These are phyloP conservation scores for Coranthus polyacanthus DNA, from an alignment of 2,797 vertebrate genomes.

Conservation along the genomic window DNA sequence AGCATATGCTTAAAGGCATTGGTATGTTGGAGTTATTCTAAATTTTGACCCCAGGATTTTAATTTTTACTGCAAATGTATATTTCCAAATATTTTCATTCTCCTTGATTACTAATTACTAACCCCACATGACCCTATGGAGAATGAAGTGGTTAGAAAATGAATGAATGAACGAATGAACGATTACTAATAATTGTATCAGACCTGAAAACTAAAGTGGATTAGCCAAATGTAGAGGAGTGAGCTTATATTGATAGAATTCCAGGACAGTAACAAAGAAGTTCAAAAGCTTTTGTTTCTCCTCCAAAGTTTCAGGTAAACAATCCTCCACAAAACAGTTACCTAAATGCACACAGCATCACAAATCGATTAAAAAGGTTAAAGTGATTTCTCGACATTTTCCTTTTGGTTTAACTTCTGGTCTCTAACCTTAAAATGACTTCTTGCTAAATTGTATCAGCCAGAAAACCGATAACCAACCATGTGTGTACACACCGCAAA, in stretches of 20 bases:
- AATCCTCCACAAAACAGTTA: no score
- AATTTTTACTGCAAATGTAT: no score
- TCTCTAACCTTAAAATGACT: constrained; percentile 6
- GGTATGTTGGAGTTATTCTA: no score
- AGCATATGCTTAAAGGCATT: no score
- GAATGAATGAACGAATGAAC: no score
- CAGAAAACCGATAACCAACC: constrained; percentile 5
- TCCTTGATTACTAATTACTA: no score
- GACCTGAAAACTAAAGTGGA: background rate
- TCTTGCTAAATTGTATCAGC: background rate
- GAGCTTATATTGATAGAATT: background rate
- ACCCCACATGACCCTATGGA: no score
- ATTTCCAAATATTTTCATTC: no score
- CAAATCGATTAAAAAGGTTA: background rate
- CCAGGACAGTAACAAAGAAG: background rate
- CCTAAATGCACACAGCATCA: background rate
- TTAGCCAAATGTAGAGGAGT: background rate
- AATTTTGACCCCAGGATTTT: no score
- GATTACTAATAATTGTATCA: no score
- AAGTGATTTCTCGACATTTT: constrained; percentile 1
- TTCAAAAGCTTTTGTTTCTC: constrained; percentile 4
- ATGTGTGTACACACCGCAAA: background rate
- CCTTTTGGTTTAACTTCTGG: constrained; percentile 3
- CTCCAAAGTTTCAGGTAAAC: constrained; percentile 5
- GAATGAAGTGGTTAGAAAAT: no score